Evolutionary conservation across 64 coral and sea anemone genomes (phyloP).

Genomic region (Montipora capricornis): DNA sequence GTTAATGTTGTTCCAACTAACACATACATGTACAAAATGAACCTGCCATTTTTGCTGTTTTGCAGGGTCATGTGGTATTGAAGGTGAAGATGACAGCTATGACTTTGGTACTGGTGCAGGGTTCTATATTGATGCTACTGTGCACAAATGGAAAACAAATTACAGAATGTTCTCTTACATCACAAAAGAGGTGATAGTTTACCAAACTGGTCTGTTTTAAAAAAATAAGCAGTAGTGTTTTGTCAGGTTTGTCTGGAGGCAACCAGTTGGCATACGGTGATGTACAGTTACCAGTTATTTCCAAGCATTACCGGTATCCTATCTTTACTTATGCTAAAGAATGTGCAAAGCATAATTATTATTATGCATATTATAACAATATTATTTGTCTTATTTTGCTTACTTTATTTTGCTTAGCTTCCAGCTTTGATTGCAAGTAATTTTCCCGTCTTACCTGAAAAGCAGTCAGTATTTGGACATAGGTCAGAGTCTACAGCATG

Average conservation of each 20-base stretch:
- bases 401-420: slow-evolving; percentile 50
- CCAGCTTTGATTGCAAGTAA: slow-evolving; percentile 88
- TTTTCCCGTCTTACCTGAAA: slow-evolving; percentile 81
- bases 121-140: slow-evolving; percentile 96
- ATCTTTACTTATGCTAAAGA: neutral
- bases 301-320: too few species aligned
- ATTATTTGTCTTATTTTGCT: neutral
- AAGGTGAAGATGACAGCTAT: slow-evolving; percentile 93
- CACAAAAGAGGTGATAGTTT: slow-evolving; percentile 87
- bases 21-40: too few species aligned
- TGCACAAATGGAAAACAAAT: slow-evolving; percentile 97
- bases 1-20: too few species aligned
- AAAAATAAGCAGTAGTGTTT: too few species aligned
- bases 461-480: slow-evolving; percentile 90
- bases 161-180: slow-evolving; percentile 98
- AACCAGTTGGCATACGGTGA: too few species aligned
- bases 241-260: too few species aligned
- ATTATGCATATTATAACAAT: too few species aligned
- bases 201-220: neutral
- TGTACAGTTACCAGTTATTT: too few species aligned
- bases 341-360: neutral
- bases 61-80: slow-evolving; percentile 90
- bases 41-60: too few species aligned
- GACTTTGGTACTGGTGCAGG: slow-evolving; percentile 99
- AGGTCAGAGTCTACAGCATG: slow-evolving; percentile 56